Evolutionary conservation across 53 echinoderm and acorn worm genomes (phyloP).

Genomic region (Holothuria scabra): DNA sequence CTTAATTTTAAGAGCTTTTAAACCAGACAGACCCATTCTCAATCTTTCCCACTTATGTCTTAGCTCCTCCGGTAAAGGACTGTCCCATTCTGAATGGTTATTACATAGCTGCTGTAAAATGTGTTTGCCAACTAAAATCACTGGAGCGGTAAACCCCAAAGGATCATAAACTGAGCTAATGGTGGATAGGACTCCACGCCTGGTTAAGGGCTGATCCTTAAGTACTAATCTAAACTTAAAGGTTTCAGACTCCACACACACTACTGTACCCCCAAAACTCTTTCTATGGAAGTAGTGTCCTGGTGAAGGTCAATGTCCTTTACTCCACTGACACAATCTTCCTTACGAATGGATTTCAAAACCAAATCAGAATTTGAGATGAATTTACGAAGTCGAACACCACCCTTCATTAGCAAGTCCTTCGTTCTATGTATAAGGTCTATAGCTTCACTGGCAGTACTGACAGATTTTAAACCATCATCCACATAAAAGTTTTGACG

Average conservation of each 20-base stretch:
- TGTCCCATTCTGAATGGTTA: conserved; percentile 50
- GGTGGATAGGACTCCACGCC: conserved; percentile 54
- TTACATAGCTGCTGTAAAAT: conserved; percentile 54
- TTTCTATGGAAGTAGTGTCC: conserved; percentile 41
- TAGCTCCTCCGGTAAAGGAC: conserved; percentile 39
- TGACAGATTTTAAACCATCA: conserved; percentile 64
- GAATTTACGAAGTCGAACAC: conserved; percentile 67
- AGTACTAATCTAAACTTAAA: conserved; percentile 47
- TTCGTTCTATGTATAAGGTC: conserved; percentile 30
- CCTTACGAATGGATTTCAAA: conserved; percentile 41
- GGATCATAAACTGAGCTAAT: conserved; percentile 65
- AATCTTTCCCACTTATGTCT: conserved; percentile 36
- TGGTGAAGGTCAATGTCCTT: conserved; percentile 15
- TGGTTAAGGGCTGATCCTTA: conserved; percentile 10
- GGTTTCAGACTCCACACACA: conserved; percentile 58
- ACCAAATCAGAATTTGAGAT: conserved; percentile 60
- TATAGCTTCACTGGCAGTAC: conserved; percentile 46
- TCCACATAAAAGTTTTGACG: conserved; percentile 76
- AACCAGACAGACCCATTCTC: background rate
- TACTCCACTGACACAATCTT: conserved; percentile 42
- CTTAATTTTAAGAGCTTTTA: background rate
- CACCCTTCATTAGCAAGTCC: conserved; percentile 47
- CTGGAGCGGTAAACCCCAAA: conserved; percentile 55
- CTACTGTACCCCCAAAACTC: conserved; percentile 55
- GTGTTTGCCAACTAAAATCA: conserved; percentile 53